phyloP scores from a whole-genome alignment of 2,888 invertebrate species.

The Lepeophtheirus nordmannii region DNA sequence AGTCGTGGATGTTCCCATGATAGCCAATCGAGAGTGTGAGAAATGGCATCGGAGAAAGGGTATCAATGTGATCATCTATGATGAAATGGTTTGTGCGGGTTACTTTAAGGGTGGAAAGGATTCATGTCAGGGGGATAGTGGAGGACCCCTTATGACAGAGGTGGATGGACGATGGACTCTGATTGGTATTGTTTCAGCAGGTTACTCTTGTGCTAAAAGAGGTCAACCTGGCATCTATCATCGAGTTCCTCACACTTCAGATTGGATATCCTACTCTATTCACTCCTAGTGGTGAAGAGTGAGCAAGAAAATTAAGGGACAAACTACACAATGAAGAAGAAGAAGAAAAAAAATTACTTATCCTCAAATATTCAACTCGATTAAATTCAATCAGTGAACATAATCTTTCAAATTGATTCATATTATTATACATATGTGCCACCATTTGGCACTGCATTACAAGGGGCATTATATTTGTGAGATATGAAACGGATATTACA shows the following conservation, averaged over 20 bases:
- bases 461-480: too few species aligned
- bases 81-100: slow-evolving; percentile 88
- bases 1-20: slow-evolving; percentile 80
- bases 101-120: slow-evolving; percentile 32
- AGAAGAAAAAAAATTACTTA: too few species aligned
- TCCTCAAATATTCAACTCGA: too few species aligned
- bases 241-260: slow-evolving; percentile 77
- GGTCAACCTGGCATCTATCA: slow-evolving; percentile 80
- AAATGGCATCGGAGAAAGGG: slow-evolving; percentile 54
- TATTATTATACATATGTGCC: too few species aligned
- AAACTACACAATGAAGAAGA: too few species aligned
- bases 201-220: slow-evolving; percentile 80
- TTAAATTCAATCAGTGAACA: too few species aligned
- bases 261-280: slow-evolving; percentile 57
- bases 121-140: slow-evolving; percentile 23
- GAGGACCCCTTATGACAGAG: slow-evolving; percentile 56
- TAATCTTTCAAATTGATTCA: too few species aligned
- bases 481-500: too few species aligned
- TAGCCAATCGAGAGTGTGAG: slow-evolving; percentile 63
- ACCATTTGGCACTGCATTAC: too few species aligned
- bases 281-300: too few species aligned
- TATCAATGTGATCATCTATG: slow-evolving; percentile 76
- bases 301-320: too few species aligned
- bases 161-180: slow-evolving; percentile 58
- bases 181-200: slow-evolving; percentile 79